Conservation (phyloP, 1,140 invertebrate species). For the Bathynomus jamesi region DNA sequence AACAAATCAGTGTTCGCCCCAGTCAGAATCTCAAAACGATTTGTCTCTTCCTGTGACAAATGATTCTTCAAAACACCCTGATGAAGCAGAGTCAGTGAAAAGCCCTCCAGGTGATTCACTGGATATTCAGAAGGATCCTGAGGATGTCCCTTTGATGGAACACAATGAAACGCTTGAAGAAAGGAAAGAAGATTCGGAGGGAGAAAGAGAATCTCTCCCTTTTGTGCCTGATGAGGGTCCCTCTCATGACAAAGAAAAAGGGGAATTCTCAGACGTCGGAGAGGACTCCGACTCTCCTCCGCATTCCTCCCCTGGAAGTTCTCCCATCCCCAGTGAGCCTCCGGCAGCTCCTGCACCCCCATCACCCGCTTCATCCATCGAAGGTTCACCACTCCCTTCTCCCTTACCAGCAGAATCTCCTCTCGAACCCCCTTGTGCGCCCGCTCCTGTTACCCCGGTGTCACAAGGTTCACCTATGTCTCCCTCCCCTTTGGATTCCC, state of each 20-base stretch:
- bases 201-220: no score
- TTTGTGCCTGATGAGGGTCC: no score
- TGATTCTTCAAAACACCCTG: no score
- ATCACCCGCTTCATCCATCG: not conserved
- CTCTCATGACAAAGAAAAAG: no score
- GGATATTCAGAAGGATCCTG: no score
- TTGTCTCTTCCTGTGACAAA: no score
- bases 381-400: constrained; percentile 2
- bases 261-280: constrained; percentile 17
- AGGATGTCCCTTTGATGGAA: no score
- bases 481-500: not conserved
- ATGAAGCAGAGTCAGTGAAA: no score
- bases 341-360: not conserved
- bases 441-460: constrained; percentile 27
- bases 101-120: no score
- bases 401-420: constrained; percentile 24
- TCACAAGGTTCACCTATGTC: constrained; percentile 28
- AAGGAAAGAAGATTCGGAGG: not conserved
- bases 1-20: no score
- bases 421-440: constrained; percentile 33
- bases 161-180: not conserved
- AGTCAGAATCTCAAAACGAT: no score
- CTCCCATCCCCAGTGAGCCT: constrained; percentile 15
- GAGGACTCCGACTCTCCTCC: constrained; percentile 18
- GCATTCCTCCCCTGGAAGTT: not conserved